phyloP scores from a whole-genome alignment of 1,140 invertebrate genomes.

The Nephila pilipes region DNA sequence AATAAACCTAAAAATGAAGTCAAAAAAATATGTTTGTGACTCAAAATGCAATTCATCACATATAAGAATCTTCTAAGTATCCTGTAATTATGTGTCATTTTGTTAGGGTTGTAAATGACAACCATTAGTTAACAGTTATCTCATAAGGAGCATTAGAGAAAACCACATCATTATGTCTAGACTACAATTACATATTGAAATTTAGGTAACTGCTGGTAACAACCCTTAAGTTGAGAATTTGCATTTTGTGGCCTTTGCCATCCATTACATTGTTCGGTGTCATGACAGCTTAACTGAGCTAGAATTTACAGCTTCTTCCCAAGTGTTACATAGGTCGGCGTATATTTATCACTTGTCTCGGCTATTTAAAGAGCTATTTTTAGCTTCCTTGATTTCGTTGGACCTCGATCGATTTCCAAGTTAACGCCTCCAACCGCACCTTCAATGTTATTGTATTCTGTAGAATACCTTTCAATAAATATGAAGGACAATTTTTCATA shows the following conservation, averaged over 20 bases:
- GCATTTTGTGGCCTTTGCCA: slow-evolving; percentile 30
- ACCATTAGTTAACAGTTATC: slow-evolving; percentile 2
- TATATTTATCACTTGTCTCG: slow-evolving; percentile 6
- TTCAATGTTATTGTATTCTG: slow-evolving; percentile 4
- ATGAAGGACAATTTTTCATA: neutral
- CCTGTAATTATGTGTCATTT: neutral
- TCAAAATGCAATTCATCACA: neutral
- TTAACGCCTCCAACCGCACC: neutral
- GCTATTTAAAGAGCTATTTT: slow-evolving; percentile 34
- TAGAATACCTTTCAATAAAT: slow-evolving; percentile 18
- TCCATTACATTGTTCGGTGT: neutral
- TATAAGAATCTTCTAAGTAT: neutral
- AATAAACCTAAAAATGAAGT: too few species aligned
- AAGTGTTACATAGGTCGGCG: neutral
- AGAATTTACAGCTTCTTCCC: slow-evolving; percentile 2
- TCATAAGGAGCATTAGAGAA: neutral
- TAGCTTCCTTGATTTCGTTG: slow-evolving; percentile 2
- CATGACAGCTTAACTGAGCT: slow-evolving; percentile 34
- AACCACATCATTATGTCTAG: neutral
- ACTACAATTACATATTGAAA: slow-evolving; percentile 32
- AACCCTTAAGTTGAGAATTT: slow-evolving; percentile 20
- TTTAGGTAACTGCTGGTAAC: slow-evolving; percentile 7
- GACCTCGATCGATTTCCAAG: slow-evolving; percentile 11
- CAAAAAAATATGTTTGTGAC: neutral
- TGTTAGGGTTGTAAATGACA: neutral